Evolutionary conservation across 2,797 vertebrate genomes (phyloP), one percentile per base, ranked within the genome.

Genomic region (Propithecus deckenii): DNA sequence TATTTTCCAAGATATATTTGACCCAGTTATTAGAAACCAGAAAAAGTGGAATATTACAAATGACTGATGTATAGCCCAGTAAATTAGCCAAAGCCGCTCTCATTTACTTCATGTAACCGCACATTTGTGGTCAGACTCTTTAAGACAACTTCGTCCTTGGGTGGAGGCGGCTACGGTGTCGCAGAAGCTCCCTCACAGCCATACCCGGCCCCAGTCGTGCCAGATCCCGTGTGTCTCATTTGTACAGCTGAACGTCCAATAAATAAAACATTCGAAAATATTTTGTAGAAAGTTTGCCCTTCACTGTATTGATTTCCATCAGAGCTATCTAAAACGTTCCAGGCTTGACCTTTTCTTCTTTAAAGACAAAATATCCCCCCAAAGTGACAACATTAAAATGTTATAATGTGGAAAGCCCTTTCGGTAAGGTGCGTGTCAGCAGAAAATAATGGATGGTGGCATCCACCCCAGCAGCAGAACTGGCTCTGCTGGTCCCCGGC

Each of bases 221-320:
- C 87, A 67, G 28, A 69, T 97, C 96, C 94, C 97, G 65, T n/a
- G 92, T 91, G 97, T 95, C 43, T 96, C 84, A 98, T 98, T 98
- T 98, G 85, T 97, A 98, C 96, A 89, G 71, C 30, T 98, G 95
- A 72, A 97, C 93, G 86, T 95, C 79, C 38, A 95, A 97, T 98
- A 96, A 91, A 98, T 97, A 98, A 98, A 98, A 97, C 79, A 98
- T 98, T 97, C 0, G 88, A 94, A 97, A 97, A 97, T 97, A 22
- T 94, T 98, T 98, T 97, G 96, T 97, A 95, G 83, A 85, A 97
- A 97, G 76, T 76, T 93, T 98, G 96, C 98, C 97, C 98, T 98
- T 99, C 97, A 94, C 69, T 97, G 52, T 96, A 98, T 98, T 98
- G 97, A 98, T 98, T 98, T 98, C 93, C 97, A 98, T 97, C 97